Percentiles rank a stretch among this genome's conserved stretches.
phyloP scores from a whole-genome alignment of 2,888 invertebrate genomes.

The Digitonthophagus gazella region DNA sequence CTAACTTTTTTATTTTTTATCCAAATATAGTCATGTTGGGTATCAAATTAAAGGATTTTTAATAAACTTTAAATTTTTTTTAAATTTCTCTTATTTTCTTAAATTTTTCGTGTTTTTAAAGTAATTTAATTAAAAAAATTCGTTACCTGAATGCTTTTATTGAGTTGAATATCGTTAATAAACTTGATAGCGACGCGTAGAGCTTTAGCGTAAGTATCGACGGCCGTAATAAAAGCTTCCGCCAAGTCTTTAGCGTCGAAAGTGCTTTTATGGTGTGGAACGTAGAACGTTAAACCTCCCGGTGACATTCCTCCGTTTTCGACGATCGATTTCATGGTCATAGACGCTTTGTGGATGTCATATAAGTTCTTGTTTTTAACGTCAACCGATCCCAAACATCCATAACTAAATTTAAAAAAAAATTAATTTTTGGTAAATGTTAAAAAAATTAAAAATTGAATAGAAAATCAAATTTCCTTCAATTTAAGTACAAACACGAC shows the following conservation, averaged over 20 bases:
- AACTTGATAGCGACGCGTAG: constrained; percentile 57
- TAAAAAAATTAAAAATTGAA: too few relatives aligned
- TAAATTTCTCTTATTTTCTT: too few relatives aligned
- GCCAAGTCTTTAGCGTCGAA: constrained; percentile 56
- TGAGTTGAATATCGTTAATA: constrained; percentile 57
- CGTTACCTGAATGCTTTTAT: constrained; percentile 58
- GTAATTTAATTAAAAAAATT: neutral
- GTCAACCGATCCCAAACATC: constrained; percentile 31
- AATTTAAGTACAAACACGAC: too few relatives aligned
- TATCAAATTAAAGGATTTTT: too few relatives aligned
- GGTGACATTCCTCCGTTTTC: constrained; percentile 56
- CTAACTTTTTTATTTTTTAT: too few relatives aligned
- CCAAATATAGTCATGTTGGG: too few relatives aligned
- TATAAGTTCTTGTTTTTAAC: constrained; percentile 28
- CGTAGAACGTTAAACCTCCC: constrained; percentile 60
- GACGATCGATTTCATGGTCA: constrained; percentile 31
- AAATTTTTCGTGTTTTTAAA: too few relatives aligned
- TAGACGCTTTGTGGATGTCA: constrained; percentile 26
- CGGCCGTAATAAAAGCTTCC: constrained; percentile 55
- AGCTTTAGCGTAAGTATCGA: constrained; percentile 60
- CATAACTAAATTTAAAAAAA: constrained; percentile 24
- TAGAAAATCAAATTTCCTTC: too few relatives aligned
- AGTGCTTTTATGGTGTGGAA: constrained; percentile 55
- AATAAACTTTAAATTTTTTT: too few relatives aligned
- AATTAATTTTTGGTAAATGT: neutral